Percentiles rank a stretch among this genome's conserved stretches.
Evolutionary conservation across 2,113 vertebrate genomes (phyloP).

Genomic region (Scolopax mira): DNA sequence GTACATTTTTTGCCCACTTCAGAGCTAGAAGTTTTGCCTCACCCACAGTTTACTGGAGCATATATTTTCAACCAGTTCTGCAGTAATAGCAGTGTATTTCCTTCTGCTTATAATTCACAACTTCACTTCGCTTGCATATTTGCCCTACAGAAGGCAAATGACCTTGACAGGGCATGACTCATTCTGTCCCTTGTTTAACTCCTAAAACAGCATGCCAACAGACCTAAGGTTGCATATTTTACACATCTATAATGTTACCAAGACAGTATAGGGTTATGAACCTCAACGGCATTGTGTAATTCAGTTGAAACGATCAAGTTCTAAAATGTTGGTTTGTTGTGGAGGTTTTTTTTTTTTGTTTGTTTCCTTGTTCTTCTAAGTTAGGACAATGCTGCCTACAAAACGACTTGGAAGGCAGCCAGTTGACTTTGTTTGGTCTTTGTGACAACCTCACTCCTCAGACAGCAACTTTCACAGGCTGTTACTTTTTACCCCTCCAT

Average conservation of each 20-base stretch:
- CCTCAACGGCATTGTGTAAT: not conserved
- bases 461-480: not conserved
- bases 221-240: not conserved
- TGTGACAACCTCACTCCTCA: not conserved
- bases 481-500: not conserved
- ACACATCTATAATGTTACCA: not conserved
- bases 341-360: too few species aligned
- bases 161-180: slow-evolving; percentile 60
- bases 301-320: not conserved
- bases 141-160: not conserved
- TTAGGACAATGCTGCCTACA: not conserved
- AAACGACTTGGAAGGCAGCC: not conserved
- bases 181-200: not conserved
- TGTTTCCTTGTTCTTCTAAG: not conserved
- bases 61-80: not conserved
- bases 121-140: not conserved
- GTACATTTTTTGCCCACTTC: not conserved
- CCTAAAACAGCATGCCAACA: not conserved
- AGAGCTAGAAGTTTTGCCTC: not conserved
- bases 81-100: not conserved
- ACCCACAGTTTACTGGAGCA: not conserved
- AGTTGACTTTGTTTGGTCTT: not conserved
- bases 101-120: not conserved
- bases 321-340: not conserved
- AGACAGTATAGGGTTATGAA: not conserved